Conservation (phyloP, 2,888 invertebrate genomes). For the Lepidocyrtoides sp. region DNA sequence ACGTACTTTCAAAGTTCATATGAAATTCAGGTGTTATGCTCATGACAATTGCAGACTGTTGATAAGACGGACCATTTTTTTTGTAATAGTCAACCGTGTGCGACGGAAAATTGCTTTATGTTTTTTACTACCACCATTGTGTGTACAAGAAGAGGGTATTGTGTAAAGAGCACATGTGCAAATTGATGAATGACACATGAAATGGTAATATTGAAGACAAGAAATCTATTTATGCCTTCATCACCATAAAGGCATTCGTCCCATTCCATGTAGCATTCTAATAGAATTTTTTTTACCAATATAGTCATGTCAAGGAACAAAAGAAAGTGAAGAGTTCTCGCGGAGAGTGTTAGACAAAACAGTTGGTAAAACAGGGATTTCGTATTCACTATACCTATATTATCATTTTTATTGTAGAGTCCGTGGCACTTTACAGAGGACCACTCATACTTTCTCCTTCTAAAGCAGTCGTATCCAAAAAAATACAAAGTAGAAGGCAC, state of each 20-base stretch:
- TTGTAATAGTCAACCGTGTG: too few species aligned
- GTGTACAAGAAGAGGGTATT: background rate
- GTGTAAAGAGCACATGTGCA: constrained; percentile 43
- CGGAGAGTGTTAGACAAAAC: background rate
- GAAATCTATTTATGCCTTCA: constrained; percentile 30
- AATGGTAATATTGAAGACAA: constrained; percentile 54
- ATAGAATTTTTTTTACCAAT: constrained; percentile 6
- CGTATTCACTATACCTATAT: background rate
- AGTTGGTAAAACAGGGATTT: background rate
- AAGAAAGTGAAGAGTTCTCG: background rate
- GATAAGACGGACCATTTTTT: too few species aligned
- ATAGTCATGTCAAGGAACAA: background rate
- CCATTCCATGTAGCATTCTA: constrained; percentile 42
- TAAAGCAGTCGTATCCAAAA: constrained; percentile 13
- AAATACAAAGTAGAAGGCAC: background rate
- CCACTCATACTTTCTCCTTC: constrained; percentile 19
- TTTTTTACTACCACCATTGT: background rate
- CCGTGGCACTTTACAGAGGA: background rate
- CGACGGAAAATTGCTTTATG: constrained; percentile 40
- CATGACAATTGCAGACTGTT: background rate
- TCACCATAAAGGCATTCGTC: constrained; percentile 5
- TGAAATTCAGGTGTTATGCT: background rate
- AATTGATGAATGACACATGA: constrained; percentile 68
- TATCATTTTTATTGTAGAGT: background rate
- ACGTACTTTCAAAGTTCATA: background rate